These are phyloP conservation scores for Acromyrmex echinatior DNA, from an alignment of 1,140 invertebrate genomes.

Conservation along the genomic window DNA sequence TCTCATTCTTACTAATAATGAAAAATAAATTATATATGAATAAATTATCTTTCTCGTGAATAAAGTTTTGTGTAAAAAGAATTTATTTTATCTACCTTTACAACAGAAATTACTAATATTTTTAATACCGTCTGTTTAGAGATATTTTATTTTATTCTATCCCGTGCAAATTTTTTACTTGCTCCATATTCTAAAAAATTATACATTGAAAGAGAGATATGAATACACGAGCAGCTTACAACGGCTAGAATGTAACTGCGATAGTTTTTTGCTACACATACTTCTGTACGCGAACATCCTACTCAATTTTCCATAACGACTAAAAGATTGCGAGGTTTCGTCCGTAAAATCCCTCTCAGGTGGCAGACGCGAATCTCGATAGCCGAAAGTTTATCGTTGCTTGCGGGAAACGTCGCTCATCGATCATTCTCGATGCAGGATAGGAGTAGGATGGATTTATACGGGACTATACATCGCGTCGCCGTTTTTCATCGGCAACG, in stretches of 20 bases:
- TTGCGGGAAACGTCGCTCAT: constrained; percentile 42
- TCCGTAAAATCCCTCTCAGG: background rate
- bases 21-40: no score
- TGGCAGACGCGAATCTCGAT: constrained; percentile 14
- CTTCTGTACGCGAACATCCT: background rate
- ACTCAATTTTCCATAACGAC: constrained; percentile 28
- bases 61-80: background rate
- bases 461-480: background rate
- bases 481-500: constrained; percentile 42
- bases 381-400: constrained; percentile 37
- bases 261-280: constrained; percentile 17
- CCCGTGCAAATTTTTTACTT: background rate
- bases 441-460: constrained; percentile 36
- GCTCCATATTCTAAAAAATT: background rate
- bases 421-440: constrained; percentile 48
- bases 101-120: background rate
- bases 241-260: background rate
- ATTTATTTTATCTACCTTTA: background rate
- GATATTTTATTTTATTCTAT: background rate
- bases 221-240: background rate
- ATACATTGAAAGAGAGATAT: background rate
- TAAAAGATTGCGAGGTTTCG: constrained; percentile 3
- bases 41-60: background rate
- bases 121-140: background rate
- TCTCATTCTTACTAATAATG: no score